Percentiles rank a stretch among this genome's conserved stretches.
Evolutionary conservation across 2,797 vertebrate genomes (phyloP).

Genomic region (Clarias pachynema): DNA sequence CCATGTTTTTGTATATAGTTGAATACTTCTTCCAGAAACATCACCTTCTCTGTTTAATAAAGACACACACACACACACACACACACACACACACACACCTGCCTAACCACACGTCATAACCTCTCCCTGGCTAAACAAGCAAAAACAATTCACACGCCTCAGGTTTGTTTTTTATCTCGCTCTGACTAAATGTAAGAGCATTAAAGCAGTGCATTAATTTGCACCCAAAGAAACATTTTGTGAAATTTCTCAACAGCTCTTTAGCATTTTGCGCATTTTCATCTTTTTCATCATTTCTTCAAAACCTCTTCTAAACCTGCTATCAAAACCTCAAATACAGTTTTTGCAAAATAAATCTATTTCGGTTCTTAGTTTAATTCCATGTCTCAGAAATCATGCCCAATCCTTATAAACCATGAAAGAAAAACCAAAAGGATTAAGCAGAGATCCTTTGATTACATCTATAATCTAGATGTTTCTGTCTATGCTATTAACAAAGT

Average conservation of each 20-base stretch:
- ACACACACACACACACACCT: too few relatives aligned
- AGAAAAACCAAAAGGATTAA: background rate
- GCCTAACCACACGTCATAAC: background rate
- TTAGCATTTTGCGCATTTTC: background rate
- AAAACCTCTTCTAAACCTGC: background rate
- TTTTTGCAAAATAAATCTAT: background rate
- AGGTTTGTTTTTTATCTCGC: background rate
- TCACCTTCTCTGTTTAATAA: constrained; percentile 2
- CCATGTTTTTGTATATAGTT: background rate
- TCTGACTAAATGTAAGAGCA: background rate
- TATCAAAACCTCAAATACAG: background rate
- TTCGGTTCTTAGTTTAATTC: background rate
- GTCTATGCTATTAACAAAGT: background rate
- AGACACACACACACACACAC: too few relatives aligned
- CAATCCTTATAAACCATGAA: background rate
- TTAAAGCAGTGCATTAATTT: background rate
- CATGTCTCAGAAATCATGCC: background rate
- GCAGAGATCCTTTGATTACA: background rate
- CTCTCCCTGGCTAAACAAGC: constrained; percentile 11
- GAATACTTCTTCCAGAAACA: background rate
- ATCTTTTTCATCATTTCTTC: background rate
- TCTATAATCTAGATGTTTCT: background rate
- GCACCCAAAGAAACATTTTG: background rate
- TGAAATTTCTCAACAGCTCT: background rate
- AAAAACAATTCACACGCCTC: too few relatives aligned